Base-by-base conservation (phyloP, 2,888 invertebrate species). In the Rhaphigaster nebulosa region DNA sequence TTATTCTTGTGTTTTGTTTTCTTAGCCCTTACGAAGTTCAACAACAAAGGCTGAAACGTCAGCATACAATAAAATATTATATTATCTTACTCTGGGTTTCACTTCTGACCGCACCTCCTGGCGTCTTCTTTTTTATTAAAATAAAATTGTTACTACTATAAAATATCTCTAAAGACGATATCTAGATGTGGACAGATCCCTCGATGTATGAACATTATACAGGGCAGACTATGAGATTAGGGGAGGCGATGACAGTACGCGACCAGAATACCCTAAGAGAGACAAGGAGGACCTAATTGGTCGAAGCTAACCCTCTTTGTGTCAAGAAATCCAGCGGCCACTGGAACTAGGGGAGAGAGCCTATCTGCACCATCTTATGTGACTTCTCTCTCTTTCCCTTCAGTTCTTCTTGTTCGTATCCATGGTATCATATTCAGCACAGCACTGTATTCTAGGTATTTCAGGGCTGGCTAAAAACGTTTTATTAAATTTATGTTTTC, bases 221-320 rank as follows among this genome's bases (percentile, higher is more conserved):
- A 45, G 45, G n/a, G 41, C 4, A 26, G 41, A 50, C 15, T 41
- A 84, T n/a, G 10, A 84, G 84, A 84, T 84, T 84, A 84, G 84
- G 18, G 41, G n/a, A 15, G 70, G 70, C 34, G 34, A 76, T 76
- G 70, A 38, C 70, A 76, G 45, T 4, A 12, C 45, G 45, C 84
- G 45, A 50, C 26, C 38, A 45, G 84, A 84, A 84, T 84, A 84
- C 45, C 45, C 45, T 45, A 84, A 84, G 45, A 45, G 84, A 84
- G 84, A 84, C 84, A 84, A 84, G 84, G 13, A 41, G 45, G n/a
- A 56, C 87, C 88, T 88, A 88, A 88, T 88, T 88, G 88, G 88
- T 65, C 56, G 88, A 50, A n/a, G 54, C 88, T 88, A 88, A 88
- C 88, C 88, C 88, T 88, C 88, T 88, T 87, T 87, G 87, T 88